Evolutionary conservation across 2,113 vertebrate genomes (phyloP), one percentile per base, ranked within the genome.

Genomic region (Butorides virescens): DNA sequence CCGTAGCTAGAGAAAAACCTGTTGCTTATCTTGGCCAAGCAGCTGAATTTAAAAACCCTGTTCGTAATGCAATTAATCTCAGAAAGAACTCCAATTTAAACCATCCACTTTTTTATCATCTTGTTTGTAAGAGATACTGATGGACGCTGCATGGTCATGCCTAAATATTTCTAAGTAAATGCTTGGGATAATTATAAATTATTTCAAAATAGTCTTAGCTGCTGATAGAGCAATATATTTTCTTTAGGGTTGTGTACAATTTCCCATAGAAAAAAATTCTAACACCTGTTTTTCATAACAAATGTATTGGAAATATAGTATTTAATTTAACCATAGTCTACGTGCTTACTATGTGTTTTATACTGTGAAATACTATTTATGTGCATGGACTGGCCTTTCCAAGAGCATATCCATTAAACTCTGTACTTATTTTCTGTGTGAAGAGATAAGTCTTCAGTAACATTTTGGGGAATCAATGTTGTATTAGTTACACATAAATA

Each of bases 171-270:
- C 7, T 61, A 32, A 37, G 23, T 37, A 80, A 78, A 67, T 59
- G 15, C 1, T 67, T 59, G 26, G 2, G 4, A 8, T 53, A 71
- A 63, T 37, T 78, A 59, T 3, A 15, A 12, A 19, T 3, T 0
- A 73, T 62, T 80, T 76, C 46, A 83, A 29, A 75, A 66, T 17
- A 63, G 23, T 44, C 27, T 42, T 49, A 26, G 6, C 6, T 77
- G 36, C 8, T 89, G 16, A 23, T 25, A 67, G 9, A 70, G 9
- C 9, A 80, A 50, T 18, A 71, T 8, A 59, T 56, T 86, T 84
- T 73, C 19, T 4, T 32, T 71, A 74, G 6, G 3, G 7, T 6
- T 62, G 8, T 22, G 15, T 29, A 75, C 1, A 1, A 58, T 62
- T 42, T 61, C 10, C 27, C 23, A 52, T 0, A 53, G 79, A 62